These are phyloP conservation scores for Lagopus muta DNA, from an alignment of 2,113 vertebrate genomes.

Conservation along the genomic window DNA sequence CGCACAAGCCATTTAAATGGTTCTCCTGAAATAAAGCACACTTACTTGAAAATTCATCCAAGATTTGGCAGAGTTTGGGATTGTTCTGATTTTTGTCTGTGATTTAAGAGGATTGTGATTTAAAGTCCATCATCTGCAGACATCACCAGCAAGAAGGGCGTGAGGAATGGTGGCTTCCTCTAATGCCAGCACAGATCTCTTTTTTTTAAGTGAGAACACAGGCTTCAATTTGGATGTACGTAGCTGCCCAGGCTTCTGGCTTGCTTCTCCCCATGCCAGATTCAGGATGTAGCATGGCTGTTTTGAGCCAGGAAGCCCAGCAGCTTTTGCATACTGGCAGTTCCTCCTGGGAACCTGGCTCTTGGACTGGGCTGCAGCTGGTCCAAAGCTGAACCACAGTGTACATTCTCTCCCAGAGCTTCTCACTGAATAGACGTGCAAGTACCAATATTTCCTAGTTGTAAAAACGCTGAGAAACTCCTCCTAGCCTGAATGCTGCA, in stretches of 20 bases:
- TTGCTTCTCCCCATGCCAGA: neutral
- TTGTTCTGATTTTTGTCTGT: neutral
- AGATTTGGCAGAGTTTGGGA: neutral
- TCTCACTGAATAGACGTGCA: accelerated
- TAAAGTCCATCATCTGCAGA: neutral
- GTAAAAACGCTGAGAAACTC: neutral
- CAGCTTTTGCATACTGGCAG: neutral
- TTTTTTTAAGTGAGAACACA: neutral
- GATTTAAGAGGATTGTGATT: neutral
- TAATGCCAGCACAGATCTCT: neutral
- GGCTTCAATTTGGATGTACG: accelerated
- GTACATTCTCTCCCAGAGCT: neutral
- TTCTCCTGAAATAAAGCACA: neutral
- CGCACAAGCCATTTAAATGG: neutral
- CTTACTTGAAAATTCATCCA: neutral
- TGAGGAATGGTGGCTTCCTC: neutral
- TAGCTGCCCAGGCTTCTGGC: neutral
- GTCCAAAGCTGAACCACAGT: neutral
- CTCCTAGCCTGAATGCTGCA: neutral
- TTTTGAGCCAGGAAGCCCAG: neutral
- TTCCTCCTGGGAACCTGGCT: neutral
- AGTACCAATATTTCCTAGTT: neutral
- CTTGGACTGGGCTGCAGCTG: neutral
- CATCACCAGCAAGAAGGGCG: neutral
- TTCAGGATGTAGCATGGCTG: neutral